Conservation (phyloP, 1,140 invertebrate species). For the Drosophila navojoa region DNA sequence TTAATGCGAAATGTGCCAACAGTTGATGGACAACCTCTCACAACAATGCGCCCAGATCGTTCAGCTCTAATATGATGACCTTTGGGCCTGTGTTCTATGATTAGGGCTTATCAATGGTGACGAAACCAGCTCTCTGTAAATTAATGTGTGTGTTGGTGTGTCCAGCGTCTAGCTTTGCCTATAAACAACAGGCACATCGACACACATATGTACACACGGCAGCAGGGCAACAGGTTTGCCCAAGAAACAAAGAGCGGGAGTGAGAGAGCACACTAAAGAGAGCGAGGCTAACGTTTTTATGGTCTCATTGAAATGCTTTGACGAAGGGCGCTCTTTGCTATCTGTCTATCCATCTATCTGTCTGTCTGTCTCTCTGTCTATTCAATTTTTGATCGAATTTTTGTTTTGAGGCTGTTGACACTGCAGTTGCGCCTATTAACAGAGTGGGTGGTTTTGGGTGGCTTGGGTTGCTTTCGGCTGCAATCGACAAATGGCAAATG, state of each 20-base stretch:
- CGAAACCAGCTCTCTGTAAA: slow-evolving; percentile 22
- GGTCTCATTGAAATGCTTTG: slow-evolving; percentile 5
- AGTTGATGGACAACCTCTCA: slow-evolving; percentile 4
- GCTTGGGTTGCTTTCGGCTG: neutral
- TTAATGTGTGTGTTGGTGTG: slow-evolving; percentile 3
- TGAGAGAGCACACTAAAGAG: neutral
- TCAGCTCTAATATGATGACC: slow-evolving; percentile 15
- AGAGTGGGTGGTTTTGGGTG: slow-evolving; percentile 9
- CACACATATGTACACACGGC: slow-evolving; percentile 14
- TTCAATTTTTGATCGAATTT: neutral
- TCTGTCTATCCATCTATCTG: neutral
- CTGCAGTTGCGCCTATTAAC: slow-evolving; percentile 18
- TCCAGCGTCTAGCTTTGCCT: slow-evolving; percentile 4
- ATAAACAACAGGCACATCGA: slow-evolving; percentile 24
- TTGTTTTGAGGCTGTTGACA: slow-evolving; percentile 35
- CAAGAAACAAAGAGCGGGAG: neutral
- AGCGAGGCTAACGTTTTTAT: slow-evolving; percentile 21
- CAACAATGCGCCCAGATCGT: slow-evolving; percentile 18
- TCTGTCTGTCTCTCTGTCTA: neutral
- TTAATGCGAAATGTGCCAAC: slow-evolving; percentile 1
- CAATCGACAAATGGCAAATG: slow-evolving; percentile 23
- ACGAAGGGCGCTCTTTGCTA: slow-evolving; percentile 15
- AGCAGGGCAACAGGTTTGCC: slow-evolving; percentile 39
- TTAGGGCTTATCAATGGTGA: slow-evolving; percentile 44
- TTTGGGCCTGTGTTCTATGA: slow-evolving; percentile 24